Base-by-base conservation (phyloP, 2,113 vertebrate genomes). In the Percopsis transmontana region DNA sequence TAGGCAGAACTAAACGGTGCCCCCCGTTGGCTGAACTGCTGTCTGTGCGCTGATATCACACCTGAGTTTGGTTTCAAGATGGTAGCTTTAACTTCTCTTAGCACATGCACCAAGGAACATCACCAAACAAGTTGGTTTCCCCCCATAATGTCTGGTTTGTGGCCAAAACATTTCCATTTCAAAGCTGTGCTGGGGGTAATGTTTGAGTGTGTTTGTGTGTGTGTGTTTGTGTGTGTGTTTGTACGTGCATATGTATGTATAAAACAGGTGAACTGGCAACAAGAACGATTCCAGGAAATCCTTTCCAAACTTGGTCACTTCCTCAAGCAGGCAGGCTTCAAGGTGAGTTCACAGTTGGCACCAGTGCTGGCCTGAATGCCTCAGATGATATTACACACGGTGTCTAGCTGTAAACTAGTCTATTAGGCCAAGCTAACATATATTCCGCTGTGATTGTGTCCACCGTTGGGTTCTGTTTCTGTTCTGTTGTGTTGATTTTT, bases 311-410 rank as follows among this genome's bases (percentile, higher is more conserved):
- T 99, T 1, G 93, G 96, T 2, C 95, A 98, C 16, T 99, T 99
- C 86, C 93, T 99, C 79, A 99, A 97, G 75, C 97, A 98, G 91
- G 97, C 97, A 63, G 97, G 97, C 68, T 99, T 99, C 88, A 99
- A 99, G 95, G 97, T 97, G 91, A 82, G 75, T 42, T 24, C 14
- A 16, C 39, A 24, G 21, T 48, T 24, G 23, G 20, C 23, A 23
- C 0, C 0, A n/a, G 62, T 6, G 27, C 5, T 33, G 27, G 27
- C 1, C 27, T 33, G 27, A 33, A 2, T 33, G n/a, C n/a, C 27
- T 33, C 27, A 33, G 27, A 33, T 33, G 27, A 33, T 7, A 33
- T 33, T 33, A 33, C 27, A 33, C 27, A 33, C 42, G 1, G 3
- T 15, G 15, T 44, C 20, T 15, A 12, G 50, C 1, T 45, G 15